Base-by-base conservation (phyloP, 2,113 vertebrate genomes). In the Tyrannus savana region DNA sequence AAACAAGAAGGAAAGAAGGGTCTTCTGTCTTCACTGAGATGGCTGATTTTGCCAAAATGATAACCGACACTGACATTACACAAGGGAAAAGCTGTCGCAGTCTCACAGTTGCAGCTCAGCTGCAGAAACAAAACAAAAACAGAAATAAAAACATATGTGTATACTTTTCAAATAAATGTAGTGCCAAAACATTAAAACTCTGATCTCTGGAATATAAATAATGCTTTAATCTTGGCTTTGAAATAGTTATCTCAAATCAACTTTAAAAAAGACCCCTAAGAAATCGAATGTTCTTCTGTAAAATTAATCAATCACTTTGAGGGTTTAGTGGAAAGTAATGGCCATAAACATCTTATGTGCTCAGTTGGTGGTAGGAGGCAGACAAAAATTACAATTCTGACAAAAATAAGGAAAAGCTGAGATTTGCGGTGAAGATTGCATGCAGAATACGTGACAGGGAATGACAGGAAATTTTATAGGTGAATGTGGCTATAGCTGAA, bases 231-330 rank as follows among this genome's bases (percentile, higher is more conserved):
- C 92, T 95, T 96, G 60, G 71, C 91, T 98, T 97, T 97, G 96
- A 96, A 97, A 94, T 17, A 84, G 83, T 68, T 96, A 96, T 91
- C 94, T 85, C 84, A 93, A 96, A 93, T 74, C 64, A 78, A 68
- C 75, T 90, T 96, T 87, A 97, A 97, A 97, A 96, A 95, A 95
- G 73, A 94, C 47, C 78, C 55, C 82, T 83, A 95, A 93, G 95
- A 98, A 97, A 97, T 53, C 24, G 39, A 97, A 97, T 87, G 89
- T 79, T 88, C 78, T 96, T 97, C 95, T 96, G 64, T 96, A 96
- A 97, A 97, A 98, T 98, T 98, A 98, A 99, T 99, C 98, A 99
- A 98, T 98, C 97, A 98, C 97, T 98, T 98, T 96, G 98, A 98
- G 97, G 98, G 97, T 98, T 98, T 98, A 97, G 91, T 89, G 89